These are phyloP conservation scores for Muscina levida DNA, from an alignment of 2,888 invertebrate species.

Conservation along the genomic window DNA sequence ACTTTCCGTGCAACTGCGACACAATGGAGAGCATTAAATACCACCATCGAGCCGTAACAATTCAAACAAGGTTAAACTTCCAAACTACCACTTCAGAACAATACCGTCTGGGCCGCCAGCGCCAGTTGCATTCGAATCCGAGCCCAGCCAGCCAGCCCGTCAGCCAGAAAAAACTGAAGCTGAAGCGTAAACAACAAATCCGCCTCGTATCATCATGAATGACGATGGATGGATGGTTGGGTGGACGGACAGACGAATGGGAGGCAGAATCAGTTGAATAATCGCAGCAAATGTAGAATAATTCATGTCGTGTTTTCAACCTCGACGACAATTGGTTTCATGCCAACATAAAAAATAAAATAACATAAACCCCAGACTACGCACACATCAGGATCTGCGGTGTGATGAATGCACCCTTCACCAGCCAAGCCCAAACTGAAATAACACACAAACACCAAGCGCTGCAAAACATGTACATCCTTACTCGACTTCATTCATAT, in stretches of 20 bases:
- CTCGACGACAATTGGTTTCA: conserved; percentile 45
- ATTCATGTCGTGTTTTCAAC: conserved; percentile 39
- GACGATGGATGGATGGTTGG: conserved; percentile 47
- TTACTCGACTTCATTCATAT: not conserved
- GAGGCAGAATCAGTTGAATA: conserved; percentile 44
- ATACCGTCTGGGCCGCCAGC: conserved; percentile 59
- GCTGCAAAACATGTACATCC: not conserved
- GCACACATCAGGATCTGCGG: conserved; percentile 2
- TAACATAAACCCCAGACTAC: not conserved
- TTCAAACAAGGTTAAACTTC: conserved; percentile 64
- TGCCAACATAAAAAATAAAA: conserved; percentile 24
- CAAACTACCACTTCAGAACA: conserved; percentile 65
- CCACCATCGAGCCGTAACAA: conserved; percentile 16
- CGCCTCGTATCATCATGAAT: conserved; percentile 26
- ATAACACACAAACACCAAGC: not conserved
- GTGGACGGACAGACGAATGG: conserved; percentile 33
- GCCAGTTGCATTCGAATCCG: conserved; percentile 28
- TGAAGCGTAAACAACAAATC: conserved; percentile 8
- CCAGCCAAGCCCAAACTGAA: not conserved
- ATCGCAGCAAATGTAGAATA: conserved; percentile 38
- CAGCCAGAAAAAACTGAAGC: not conserved
- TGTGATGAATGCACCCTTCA: conserved; percentile 10
- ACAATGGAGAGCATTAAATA: not conserved
- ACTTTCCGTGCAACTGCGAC: conserved; percentile 24
- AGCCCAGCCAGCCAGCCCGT: not conserved